Conservation (phyloP, 2,888 invertebrate genomes). For the Mesorhabditis spiculigera region DNA sequence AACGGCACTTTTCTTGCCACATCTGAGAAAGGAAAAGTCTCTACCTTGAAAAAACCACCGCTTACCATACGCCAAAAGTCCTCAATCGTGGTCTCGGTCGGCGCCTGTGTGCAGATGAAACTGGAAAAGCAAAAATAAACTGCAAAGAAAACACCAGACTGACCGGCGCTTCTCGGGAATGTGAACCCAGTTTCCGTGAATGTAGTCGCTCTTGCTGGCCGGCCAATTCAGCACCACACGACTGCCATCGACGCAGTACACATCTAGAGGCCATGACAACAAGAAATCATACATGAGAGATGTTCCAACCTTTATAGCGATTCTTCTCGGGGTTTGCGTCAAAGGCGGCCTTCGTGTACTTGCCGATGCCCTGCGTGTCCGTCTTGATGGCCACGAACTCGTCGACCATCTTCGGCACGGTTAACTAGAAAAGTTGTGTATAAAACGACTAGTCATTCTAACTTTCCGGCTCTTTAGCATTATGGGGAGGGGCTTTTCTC, state of each 20-base stretch:
- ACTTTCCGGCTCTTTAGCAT: too few species aligned
- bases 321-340: conserved; percentile 38
- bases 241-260: conserved; percentile 43
- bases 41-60: too few species aligned
- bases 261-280: conserved; percentile 20
- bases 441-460: too few species aligned
- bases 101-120: conserved; percentile 45
- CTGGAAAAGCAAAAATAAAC: conserved; percentile 9
- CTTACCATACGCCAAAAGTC: conserved; percentile 43
- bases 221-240: conserved; percentile 39
- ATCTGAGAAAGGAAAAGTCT: too few species aligned
- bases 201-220: conserved; percentile 31
- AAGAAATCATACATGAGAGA: neutral
- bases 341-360: conserved; percentile 28
- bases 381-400: conserved; percentile 22
- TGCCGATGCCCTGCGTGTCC: conserved; percentile 27
- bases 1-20: conserved; percentile 42
- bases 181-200: conserved; percentile 49
- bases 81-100: conserved; percentile 39
- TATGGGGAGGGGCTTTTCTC: too few species aligned
- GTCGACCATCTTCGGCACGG: conserved; percentile 21
- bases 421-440: conserved; percentile 10
- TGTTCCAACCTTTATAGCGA: conserved; percentile 36
- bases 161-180: conserved; percentile 15
- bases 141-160: too few species aligned